These are phyloP conservation scores for Atta texana DNA, from an alignment of 1,140 invertebrate genomes.

Conservation along the genomic window DNA sequence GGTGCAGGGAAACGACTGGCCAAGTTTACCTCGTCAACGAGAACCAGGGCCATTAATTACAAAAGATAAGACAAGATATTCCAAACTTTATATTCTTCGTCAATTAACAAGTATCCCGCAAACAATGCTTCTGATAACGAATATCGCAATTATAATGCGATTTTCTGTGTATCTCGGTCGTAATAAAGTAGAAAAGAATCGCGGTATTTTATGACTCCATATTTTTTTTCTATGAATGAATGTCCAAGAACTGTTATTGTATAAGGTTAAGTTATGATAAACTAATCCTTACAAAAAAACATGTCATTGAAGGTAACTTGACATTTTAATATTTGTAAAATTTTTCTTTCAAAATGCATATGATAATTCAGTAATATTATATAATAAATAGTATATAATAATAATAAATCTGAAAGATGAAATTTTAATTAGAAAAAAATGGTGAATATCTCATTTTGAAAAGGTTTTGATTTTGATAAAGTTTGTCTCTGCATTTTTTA, in stretches of 20 bases:
- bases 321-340: not conserved
- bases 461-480: not conserved
- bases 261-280: not conserved
- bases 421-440: not conserved
- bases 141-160: not conserved
- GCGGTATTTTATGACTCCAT: not conserved
- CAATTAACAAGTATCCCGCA: not conserved
- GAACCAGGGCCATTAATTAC: too few relatives aligned
- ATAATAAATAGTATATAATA: too few relatives aligned
- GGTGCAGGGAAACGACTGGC: too few relatives aligned
- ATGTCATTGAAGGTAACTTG: conserved; percentile 47
- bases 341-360: not conserved
- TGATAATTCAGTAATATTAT: not conserved
- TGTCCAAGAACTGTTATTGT: not conserved
- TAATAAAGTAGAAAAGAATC: not conserved
- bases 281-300: not conserved
- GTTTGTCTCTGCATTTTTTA: not conserved
- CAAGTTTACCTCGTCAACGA: too few relatives aligned
- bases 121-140: not conserved
- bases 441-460: not conserved
- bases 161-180: not conserved
- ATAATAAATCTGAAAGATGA: not conserved
- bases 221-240: not conserved
- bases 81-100: too few relatives aligned
- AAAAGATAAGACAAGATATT: too few relatives aligned